These are phyloP conservation scores for Gortyna flavago DNA, from an alignment of 2,888 invertebrate species.

Conservation along the genomic window DNA sequence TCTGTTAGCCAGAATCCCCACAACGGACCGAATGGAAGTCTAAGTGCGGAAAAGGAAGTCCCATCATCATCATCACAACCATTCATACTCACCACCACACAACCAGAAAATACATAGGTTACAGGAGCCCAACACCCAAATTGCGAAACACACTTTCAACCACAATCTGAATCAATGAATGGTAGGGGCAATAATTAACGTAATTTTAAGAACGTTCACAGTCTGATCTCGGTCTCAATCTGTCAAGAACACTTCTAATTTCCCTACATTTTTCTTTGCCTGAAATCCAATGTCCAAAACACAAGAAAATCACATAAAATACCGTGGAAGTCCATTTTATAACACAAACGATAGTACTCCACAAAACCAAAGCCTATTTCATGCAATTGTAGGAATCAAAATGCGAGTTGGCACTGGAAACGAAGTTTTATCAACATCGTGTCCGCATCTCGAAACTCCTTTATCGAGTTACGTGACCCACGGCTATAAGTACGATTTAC, in stretches of 20 bases:
- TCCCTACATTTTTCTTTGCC: background rate
- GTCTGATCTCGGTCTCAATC: too few species aligned
- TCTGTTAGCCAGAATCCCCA: too few species aligned
- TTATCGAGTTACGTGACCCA: conserved; percentile 60
- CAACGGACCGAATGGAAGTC: too few species aligned
- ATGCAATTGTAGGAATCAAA: conserved; percentile 44
- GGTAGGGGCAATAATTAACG: too few species aligned
- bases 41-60: too few species aligned
- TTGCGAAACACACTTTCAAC: too few species aligned
- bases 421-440: conserved; percentile 67
- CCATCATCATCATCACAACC: too few species aligned
- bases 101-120: background rate
- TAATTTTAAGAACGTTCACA: too few species aligned
- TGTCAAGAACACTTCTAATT: too few species aligned
- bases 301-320: background rate
- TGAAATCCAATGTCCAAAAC: background rate
- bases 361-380: conserved; percentile 13
- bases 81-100: too few species aligned
- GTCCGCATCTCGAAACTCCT: conserved; percentile 57
- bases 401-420: conserved; percentile 56
- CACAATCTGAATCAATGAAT: too few species aligned
- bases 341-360: background rate
- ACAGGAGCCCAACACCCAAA: background rate
- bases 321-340: background rate
- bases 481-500: conserved; percentile 15